phyloP scores from a whole-genome alignment of 2,888 invertebrate genomes.

The Sinodicranocentrus sp. region DNA sequence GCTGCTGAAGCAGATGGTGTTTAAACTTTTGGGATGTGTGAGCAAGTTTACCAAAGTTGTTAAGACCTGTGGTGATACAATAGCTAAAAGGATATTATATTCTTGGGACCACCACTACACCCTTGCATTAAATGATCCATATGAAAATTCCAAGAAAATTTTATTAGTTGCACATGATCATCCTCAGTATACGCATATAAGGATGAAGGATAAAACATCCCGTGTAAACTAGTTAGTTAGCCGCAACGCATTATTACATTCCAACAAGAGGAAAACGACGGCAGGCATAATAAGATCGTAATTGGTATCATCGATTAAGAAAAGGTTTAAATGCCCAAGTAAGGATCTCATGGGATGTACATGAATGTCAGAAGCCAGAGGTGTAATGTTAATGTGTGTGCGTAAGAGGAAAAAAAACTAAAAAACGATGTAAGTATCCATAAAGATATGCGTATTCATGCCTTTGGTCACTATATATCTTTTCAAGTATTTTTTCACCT shows the following conservation, averaged over 20 bases:
- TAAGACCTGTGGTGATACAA: slow-evolving; percentile 36
- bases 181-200: neutral
- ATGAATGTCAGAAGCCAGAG: neutral
- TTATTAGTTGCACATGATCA: slow-evolving; percentile 20
- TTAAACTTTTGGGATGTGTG: slow-evolving; percentile 15
- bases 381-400: slow-evolving; percentile 39
- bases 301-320: slow-evolving; percentile 60
- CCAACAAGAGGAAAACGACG: slow-evolving; percentile 25
- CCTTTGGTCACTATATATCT: neutral
- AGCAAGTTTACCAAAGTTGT: neutral
- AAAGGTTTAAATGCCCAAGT: slow-evolving; percentile 44
- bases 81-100: slow-evolving; percentile 14
- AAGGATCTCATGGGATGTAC: slow-evolving; percentile 21
- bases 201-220: slow-evolving; percentile 3
- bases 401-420: slow-evolving; percentile 43
- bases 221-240: slow-evolving; percentile 28
- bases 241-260: slow-evolving; percentile 24
- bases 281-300: slow-evolving; percentile 51
- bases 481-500: neutral
- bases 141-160: slow-evolving; percentile 9
- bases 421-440: slow-evolving; percentile 11
- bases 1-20: slow-evolving; percentile 46
- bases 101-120: slow-evolving; percentile 39
- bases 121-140: slow-evolving; percentile 41
- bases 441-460: slow-evolving; percentile 24